Percentiles rank a stretch among this genome's conserved stretches.
phyloP scores from a whole-genome alignment of 2,888 invertebrate species.

The Cheilosia variabilis region DNA sequence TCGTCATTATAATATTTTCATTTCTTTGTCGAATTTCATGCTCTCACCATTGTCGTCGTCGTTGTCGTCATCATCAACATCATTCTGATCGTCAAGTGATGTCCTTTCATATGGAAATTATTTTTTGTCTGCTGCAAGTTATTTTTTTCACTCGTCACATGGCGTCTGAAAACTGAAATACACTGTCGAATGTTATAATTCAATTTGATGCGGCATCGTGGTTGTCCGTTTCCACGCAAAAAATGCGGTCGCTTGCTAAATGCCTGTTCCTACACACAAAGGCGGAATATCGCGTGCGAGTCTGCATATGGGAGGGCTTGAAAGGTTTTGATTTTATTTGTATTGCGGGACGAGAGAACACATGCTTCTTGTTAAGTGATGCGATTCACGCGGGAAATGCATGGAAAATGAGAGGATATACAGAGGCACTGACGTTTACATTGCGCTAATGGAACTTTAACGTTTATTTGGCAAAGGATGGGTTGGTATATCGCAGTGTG shows the following conservation, averaged over 20 bases:
- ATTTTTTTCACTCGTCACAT: constrained; percentile 21
- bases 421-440: constrained; percentile 10
- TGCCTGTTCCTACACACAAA: too few relatives aligned
- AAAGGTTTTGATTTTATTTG: constrained; percentile 34
- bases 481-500: too few relatives aligned
- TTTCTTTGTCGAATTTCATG: constrained; percentile 27
- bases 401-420: constrained; percentile 16
- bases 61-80: constrained; percentile 11
- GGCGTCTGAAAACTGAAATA: constrained; percentile 41
- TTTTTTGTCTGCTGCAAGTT: constrained; percentile 29
- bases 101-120: constrained; percentile 72
- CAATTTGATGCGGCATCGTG: constrained; percentile 55
- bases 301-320: constrained; percentile 5
- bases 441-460: constrained; percentile 22
- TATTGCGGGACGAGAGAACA: not conserved
- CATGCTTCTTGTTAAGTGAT: constrained; percentile 14
- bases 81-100: constrained; percentile 51
- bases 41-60: not conserved
- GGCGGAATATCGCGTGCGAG: too few relatives aligned
- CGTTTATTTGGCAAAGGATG: constrained; percentile 2
- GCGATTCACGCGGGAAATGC: constrained; percentile 1
- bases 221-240: not conserved
- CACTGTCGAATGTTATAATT: constrained; percentile 61
- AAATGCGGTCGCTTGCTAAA: constrained; percentile 7
- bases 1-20: constrained; percentile 2